phyloP scores from a whole-genome alignment of 2,888 invertebrate genomes.

The Mesopsocus fuscifrons region DNA sequence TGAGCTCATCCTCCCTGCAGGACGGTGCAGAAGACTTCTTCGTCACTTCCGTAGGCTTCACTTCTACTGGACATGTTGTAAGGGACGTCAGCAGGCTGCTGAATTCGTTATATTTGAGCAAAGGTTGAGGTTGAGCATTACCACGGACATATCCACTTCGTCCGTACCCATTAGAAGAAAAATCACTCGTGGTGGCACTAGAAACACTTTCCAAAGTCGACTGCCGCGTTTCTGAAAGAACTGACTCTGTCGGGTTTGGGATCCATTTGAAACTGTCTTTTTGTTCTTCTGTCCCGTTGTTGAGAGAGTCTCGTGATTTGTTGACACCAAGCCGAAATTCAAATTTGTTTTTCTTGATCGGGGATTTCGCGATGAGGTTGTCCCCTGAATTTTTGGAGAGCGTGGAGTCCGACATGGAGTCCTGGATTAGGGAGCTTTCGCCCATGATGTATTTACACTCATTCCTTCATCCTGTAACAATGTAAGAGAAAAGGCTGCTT shows the following conservation, averaged over 20 bases:
- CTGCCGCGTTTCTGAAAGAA: conserved; percentile 1
- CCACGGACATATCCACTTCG: conserved; percentile 3
- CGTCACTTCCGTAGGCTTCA: not conserved
- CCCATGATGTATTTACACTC: conserved; percentile 1
- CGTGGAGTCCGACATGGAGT: conserved; percentile 6
- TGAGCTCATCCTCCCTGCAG: conserved; percentile 5
- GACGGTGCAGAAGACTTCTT: not conserved
- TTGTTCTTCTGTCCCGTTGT: conserved; percentile 6
- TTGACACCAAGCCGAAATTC: not conserved
- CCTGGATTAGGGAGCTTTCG: not conserved
- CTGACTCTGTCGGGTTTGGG: not conserved
- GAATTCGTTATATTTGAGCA: conserved; percentile 7
- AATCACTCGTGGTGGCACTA: conserved; percentile 3
- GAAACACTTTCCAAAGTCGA: conserved; percentile 6
- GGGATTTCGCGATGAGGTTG: conserved; percentile 5
- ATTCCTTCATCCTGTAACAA: too few species aligned
- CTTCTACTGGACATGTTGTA: not conserved
- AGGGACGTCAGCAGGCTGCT: conserved; percentile 1
- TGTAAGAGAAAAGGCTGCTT: too few species aligned
- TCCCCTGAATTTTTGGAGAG: conserved; percentile 2
- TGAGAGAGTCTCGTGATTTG: not conserved
- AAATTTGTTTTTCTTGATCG: not conserved
- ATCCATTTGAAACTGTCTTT: conserved; percentile 8
- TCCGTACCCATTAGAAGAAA: not conserved
- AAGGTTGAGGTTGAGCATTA: not conserved